phyloP scores from a whole-genome alignment of 2,113 vertebrate genomes.

The Cebus imitator region DNA sequence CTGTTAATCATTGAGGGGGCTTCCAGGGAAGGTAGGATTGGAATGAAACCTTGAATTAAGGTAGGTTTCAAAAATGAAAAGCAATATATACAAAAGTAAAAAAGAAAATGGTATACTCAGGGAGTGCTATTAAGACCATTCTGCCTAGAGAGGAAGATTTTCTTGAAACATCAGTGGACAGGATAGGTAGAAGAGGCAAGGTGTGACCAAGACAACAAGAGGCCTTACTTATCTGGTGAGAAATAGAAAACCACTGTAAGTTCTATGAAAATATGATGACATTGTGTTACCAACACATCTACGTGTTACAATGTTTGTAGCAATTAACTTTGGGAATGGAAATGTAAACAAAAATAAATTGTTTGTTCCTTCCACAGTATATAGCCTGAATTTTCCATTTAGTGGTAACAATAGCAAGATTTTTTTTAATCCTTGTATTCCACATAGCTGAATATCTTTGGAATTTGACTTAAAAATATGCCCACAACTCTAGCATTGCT shows the following conservation, averaged over 20 bases:
- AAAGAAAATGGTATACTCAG: not conserved
- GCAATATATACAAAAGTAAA: not conserved
- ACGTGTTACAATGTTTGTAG: not conserved
- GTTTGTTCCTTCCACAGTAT: conserved; percentile 24
- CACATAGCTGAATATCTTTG: not conserved
- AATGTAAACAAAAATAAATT: conserved; percentile 26
- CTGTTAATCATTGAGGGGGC: not conserved
- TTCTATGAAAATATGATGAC: not conserved
- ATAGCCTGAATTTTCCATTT: conserved; percentile 24
- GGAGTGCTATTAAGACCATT: not conserved
- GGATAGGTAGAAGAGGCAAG: not conserved
- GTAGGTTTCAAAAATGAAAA: conserved; percentile 39
- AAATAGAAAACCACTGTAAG: not conserved
- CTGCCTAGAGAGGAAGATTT: not conserved
- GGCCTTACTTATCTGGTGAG: not conserved
- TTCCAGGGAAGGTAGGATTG: conserved; percentile 15
- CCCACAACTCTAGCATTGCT: not conserved
- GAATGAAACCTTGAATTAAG: conserved; percentile 24
- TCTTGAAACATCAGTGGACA: not conserved
- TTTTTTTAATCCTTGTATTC: not conserved
- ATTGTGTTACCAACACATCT: not conserved
- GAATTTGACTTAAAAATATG: conserved; percentile 46
- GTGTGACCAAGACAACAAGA: not conserved
- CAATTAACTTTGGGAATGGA: conserved; percentile 32
- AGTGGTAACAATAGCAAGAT: conserved; percentile 11